Evolutionary conservation across 2,888 invertebrate species (phyloP), one percentile per base, ranked within the genome.

Genomic region (Sympetrum striolatum): DNA sequence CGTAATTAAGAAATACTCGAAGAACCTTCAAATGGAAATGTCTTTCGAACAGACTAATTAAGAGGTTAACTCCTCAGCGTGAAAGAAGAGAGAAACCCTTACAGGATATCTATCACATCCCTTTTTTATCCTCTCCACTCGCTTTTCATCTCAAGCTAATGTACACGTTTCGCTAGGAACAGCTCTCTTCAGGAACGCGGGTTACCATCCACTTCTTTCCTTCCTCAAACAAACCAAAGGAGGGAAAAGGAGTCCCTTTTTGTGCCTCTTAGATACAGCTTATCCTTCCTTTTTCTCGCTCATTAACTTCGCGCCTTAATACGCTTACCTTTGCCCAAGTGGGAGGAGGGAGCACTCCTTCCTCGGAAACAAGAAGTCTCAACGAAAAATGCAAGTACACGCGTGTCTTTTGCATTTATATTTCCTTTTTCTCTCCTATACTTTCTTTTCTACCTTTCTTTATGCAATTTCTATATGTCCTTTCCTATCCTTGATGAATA

Each of bases 221-320:
- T 60, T 60, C 48, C 82, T 82, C 82, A 53, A 82, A 31, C 58
- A 58, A 82, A 82, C 48, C 48, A 58, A 82, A 53, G 6, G 12
- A 60, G 5, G 60, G n/a, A n/a, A n/a, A n/a, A n/a, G n/a, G n/a
- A n/a, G 18, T 5, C 60, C 22, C 60, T 15, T 60, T 60, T 18
- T 60, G 22, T 58, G 12, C 15, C 64, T 64, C 64, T 64, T 14
- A 22, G 64, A 64, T 22, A 35, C 58, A 35, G 58, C 82, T 82
- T 82, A 82, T 53, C 58, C 58, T 82, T 44, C 44, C 10, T 44
- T 44, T 60, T 60, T 35, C 64, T 64, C 82, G 58, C 82, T 82
- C 82, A 82, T 82, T 82, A 82, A 82, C 82, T 35, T 35, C 58
- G 58, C 15, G 48, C 31, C 58, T 82, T 48, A 82, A 82, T 82